Percentiles rank a stretch among this genome's conserved stretches.
These are phyloP conservation scores for Palythoa grandis DNA, from an alignment of 92 coral and sea anemone species.

Conservation along the genomic window DNA sequence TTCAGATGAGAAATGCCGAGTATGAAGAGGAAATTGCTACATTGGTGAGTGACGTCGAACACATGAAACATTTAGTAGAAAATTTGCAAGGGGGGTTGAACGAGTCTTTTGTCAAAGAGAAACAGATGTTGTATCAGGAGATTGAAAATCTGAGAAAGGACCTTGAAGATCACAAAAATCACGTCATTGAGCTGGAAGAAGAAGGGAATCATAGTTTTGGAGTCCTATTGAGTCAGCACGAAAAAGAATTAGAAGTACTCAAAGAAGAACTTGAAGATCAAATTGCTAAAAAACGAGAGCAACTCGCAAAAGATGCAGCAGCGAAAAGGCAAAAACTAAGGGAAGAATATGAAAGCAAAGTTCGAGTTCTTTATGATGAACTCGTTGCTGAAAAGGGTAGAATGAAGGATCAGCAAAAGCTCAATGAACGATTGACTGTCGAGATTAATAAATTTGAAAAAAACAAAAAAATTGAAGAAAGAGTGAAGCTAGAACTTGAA, in stretches of 20 bases:
- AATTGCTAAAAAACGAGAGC: constrained; percentile 84
- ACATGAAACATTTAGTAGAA: constrained; percentile 32
- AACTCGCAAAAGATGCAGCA: constrained; percentile 84
- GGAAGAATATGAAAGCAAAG: constrained; percentile 86
- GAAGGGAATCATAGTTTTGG: constrained; percentile 85
- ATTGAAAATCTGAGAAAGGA: constrained; percentile 56
- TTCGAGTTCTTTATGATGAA: constrained; percentile 82
- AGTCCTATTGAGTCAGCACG: constrained; percentile 86
- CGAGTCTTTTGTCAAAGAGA: constrained; percentile 51
- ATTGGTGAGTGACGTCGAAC: constrained; percentile 69
- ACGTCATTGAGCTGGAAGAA: constrained; percentile 74
- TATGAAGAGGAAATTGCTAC: constrained; percentile 77
- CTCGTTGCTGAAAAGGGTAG: constrained; percentile 77
- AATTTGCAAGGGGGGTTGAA: neutral
- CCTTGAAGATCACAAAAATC: constrained; percentile 58
- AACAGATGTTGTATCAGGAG: constrained; percentile 56
- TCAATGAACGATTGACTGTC: constrained; percentile 67
- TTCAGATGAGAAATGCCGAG: constrained; percentile 57
- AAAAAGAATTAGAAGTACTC: constrained; percentile 78
- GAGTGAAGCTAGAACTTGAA: constrained; percentile 65
- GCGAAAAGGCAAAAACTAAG: constrained; percentile 79
- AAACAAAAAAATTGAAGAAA: constrained; percentile 57
- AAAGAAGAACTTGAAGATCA: constrained; percentile 91
- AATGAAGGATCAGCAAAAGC: constrained; percentile 64
- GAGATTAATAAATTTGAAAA: constrained; percentile 69